These are phyloP conservation scores for Aplidium turbinatum DNA, from an alignment of 23 tunicate species.

Conservation along the genomic window DNA sequence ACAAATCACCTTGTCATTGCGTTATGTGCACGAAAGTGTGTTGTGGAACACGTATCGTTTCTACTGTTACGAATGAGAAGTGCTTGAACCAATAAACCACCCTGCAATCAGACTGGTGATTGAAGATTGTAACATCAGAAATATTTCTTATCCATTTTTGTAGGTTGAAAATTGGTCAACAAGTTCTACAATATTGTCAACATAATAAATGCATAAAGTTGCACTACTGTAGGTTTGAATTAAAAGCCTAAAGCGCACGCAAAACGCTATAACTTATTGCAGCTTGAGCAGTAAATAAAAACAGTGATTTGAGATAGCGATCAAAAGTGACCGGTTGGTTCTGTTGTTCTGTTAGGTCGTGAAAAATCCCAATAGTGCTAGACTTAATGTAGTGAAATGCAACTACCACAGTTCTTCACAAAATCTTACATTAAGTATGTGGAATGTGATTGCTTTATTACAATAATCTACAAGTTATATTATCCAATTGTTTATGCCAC, in stretches of 20 bases:
- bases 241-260: conserved; percentile 6
- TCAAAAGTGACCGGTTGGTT: not conserved
- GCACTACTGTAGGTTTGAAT: not conserved
- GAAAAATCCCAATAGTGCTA: too few relatives aligned
- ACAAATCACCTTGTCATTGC: not conserved
- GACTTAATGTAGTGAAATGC: too few relatives aligned
- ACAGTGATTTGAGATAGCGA: not conserved
- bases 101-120: not conserved
- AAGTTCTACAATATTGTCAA: not conserved
- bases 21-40: conserved; percentile 1
- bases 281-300: not conserved
- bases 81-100: conserved; percentile 2
- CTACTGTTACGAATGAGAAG: not conserved
- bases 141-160: not conserved
- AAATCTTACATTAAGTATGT: too few relatives aligned
- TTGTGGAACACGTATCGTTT: not conserved
- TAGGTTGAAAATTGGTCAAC: not conserved
- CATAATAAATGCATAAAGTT: not conserved
- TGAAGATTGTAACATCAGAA: conserved; percentile 1
- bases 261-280: not conserved
- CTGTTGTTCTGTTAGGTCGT: too few relatives aligned
- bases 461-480: too few relatives aligned
- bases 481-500: too few relatives aligned
- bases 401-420: too few relatives aligned
- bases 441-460: too few relatives aligned